Conservation (phyloP, 2,888 invertebrate genomes). For the Pseudococcus viburni region DNA sequence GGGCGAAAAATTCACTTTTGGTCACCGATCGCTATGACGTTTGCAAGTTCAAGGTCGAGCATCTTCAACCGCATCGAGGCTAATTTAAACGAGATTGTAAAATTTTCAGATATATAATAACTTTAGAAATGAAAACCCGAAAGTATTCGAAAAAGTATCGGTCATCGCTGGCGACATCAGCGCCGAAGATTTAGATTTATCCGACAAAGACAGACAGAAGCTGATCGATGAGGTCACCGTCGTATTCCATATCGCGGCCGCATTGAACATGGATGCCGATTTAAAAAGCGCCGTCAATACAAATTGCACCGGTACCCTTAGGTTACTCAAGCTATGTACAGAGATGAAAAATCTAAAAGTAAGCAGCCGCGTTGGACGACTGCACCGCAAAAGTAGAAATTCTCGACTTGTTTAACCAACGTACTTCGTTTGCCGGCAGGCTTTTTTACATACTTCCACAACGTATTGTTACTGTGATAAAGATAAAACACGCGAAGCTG, state of each 20-base stretch:
- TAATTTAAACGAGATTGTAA: neutral
- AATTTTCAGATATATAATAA: constrained; percentile 64
- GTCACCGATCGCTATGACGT: neutral
- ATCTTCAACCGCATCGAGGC: neutral
- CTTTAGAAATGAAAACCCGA: constrained; percentile 79
- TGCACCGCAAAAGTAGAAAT: no score
- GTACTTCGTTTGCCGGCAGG: constrained; percentile 70
- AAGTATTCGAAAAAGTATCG: constrained; percentile 81
- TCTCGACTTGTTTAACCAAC: no score
- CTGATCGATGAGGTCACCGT: constrained; percentile 82
- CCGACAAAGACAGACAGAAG: constrained; percentile 75
- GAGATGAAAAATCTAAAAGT: constrained; percentile 82
- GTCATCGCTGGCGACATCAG: constrained; percentile 83
- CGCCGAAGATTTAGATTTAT: constrained; percentile 78
- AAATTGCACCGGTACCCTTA: constrained; percentile 89
- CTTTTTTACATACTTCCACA: constrained; percentile 93
- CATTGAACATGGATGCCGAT: constrained; percentile 89
- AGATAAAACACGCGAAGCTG: constrained; percentile 85
- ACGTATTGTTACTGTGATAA: constrained; percentile 96
- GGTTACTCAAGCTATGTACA: constrained; percentile 83
- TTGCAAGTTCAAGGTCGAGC: constrained; percentile 15
- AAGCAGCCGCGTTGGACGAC: constrained; percentile 4
- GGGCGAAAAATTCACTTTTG: neutral
- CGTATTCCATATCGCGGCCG: constrained; percentile 95
- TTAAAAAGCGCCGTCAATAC: constrained; percentile 90